Percentiles rank a stretch among this genome's conserved stretches.
phyloP scores from a whole-genome alignment of 2,797 vertebrate genomes.

The Hyperoplus lanceolatus region DNA sequence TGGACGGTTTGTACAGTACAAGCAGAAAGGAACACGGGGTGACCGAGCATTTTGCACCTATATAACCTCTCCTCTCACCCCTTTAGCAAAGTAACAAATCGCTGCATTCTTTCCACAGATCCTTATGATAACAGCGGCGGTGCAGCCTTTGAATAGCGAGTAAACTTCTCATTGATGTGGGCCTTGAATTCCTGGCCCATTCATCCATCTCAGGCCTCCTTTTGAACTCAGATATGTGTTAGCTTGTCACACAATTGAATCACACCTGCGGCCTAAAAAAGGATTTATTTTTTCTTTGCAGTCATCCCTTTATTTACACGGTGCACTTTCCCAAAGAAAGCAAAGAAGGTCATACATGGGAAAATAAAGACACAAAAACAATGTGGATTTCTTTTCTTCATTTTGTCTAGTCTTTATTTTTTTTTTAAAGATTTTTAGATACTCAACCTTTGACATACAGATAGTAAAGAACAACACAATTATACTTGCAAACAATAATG shows the following conservation, averaged over 20 bases:
- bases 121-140: constrained; percentile 69
- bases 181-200: constrained; percentile 71
- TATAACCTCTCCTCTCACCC: constrained; percentile 23
- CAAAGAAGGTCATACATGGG: neutral
- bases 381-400: neutral
- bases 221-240: constrained; percentile 74
- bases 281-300: constrained; percentile 10
- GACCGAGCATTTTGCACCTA: constrained; percentile 51
- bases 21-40: constrained; percentile 49
- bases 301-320: constrained; percentile 19
- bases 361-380: constrained; percentile 2
- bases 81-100: constrained; percentile 67
- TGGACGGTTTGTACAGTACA: constrained; percentile 50
- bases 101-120: constrained; percentile 76
- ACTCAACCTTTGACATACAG: neutral
- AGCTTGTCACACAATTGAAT: constrained; percentile 58
- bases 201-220: constrained; percentile 67
- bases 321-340: constrained; percentile 20
- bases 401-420: neutral
- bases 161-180: constrained; percentile 66
- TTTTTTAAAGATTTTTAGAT: neutral
- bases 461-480: neutral
- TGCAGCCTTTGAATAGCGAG: constrained; percentile 62
- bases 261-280: constrained; percentile 35
- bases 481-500: constrained; percentile 23